phyloP scores from a whole-genome alignment of 2,888 invertebrate genomes.

The Drosophila prolongata region DNA sequence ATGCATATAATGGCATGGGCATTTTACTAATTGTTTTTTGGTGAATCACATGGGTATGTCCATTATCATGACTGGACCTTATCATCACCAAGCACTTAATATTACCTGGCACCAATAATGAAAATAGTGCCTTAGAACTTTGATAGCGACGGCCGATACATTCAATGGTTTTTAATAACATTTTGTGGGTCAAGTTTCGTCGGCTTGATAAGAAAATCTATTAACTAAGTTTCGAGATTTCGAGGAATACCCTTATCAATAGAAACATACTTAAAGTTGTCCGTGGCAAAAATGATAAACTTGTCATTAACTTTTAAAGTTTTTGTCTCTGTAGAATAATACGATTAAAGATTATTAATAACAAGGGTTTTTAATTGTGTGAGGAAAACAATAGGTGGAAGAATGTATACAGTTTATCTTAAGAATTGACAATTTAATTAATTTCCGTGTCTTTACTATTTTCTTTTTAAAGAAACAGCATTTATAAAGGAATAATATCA shows the following conservation, averaged over 20 bases:
- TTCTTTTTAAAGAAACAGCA: not conserved
- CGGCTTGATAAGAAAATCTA: not conserved
- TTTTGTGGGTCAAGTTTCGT: constrained; percentile 18
- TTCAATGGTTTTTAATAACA: constrained; percentile 9
- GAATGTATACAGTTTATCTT: not conserved
- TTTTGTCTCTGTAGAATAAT: not conserved
- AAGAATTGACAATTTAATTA: not conserved
- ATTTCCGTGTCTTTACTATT: not conserved
- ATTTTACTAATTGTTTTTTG: constrained; percentile 19
- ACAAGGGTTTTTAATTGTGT: not conserved
- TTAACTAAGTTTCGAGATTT: not conserved
- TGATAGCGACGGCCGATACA: not conserved
- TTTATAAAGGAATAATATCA: too few relatives aligned
- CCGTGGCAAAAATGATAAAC: not conserved
- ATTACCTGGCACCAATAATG: constrained; percentile 20
- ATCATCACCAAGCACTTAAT: not conserved
- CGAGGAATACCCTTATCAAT: not conserved
- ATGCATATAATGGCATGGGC: not conserved
- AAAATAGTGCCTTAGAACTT: not conserved
- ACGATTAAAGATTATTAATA: not conserved
- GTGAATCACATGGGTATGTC: constrained; percentile 19
- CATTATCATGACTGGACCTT: not conserved
- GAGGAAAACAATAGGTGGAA: not conserved
- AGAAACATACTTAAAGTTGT: not conserved
- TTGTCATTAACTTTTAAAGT: not conserved